Percentiles rank a stretch among this genome's conserved stretches.
phyloP scores from a whole-genome alignment of 2,888 invertebrate genomes.

The Nudaria mundana region DNA sequence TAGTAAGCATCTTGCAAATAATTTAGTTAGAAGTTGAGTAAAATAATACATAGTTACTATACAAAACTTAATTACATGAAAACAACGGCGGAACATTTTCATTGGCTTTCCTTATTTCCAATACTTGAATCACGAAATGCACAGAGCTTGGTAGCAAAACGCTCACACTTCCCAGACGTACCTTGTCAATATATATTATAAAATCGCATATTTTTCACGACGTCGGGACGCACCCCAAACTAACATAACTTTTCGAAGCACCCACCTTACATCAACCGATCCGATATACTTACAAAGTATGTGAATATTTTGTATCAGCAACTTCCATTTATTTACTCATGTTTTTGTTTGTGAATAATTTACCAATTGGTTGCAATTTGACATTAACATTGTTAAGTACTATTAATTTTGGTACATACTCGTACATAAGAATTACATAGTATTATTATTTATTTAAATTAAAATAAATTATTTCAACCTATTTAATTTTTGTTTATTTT shows the following conservation, averaged over 20 bases:
- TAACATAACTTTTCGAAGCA: slow-evolving; percentile 60
- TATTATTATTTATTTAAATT: slow-evolving; percentile 33
- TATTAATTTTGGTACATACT: slow-evolving; percentile 26
- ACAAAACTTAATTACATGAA: slow-evolving; percentile 18
- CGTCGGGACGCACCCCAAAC: slow-evolving; percentile 64
- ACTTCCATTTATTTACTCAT: slow-evolving; percentile 34
- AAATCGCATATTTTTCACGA: slow-evolving; percentile 64
- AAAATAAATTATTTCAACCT: slow-evolving; percentile 40
- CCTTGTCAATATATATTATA: slow-evolving; percentile 61
- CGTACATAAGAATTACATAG: slow-evolving; percentile 24
- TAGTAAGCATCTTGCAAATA: slow-evolving; percentile 19
- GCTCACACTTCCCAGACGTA: slow-evolving; percentile 79
- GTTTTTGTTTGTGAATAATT: slow-evolving; percentile 28
- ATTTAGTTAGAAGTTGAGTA: slow-evolving; percentile 18
- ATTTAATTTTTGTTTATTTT: slow-evolving; percentile 37
- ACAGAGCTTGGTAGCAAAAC: slow-evolving; percentile 76
- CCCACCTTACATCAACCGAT: slow-evolving; percentile 69
- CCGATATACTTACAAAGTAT: slow-evolving; percentile 31
- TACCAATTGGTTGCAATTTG: slow-evolving; percentile 26
- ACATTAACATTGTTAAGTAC: slow-evolving; percentile 31
- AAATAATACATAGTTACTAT: slow-evolving; percentile 14
- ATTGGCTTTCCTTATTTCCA: slow-evolving; percentile 68
- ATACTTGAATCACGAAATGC: slow-evolving; percentile 67
- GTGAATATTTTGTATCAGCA: slow-evolving; percentile 26
- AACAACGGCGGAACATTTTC: slow-evolving; percentile 46